phyloP scores from a whole-genome alignment of 2,797 vertebrate species.

The Prionace glauca region DNA sequence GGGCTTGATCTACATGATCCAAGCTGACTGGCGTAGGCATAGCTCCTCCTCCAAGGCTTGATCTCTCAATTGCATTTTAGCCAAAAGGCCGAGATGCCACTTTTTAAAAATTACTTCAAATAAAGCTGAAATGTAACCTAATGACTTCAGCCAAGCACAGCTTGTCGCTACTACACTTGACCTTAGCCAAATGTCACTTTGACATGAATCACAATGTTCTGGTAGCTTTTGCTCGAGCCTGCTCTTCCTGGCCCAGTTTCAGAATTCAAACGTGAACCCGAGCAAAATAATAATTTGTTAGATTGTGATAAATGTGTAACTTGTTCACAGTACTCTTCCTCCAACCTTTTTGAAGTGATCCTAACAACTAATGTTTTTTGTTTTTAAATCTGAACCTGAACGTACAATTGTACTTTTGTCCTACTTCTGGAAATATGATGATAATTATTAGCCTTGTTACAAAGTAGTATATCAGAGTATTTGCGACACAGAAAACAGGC shows the following conservation, averaged over 20 bases:
- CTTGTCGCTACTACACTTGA: no score
- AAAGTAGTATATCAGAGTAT: not conserved
- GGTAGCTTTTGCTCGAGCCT: not conserved
- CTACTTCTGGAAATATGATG: not conserved
- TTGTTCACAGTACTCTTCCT: not conserved
- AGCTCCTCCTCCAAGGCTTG: no score
- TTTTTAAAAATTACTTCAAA: no score
- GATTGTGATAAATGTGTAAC: not conserved
- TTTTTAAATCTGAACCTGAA: not conserved
- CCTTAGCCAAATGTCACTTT: not conserved
- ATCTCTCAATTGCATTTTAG: no score
- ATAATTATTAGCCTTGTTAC: not conserved
- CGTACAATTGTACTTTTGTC: not conserved
- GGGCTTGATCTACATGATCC: no score
- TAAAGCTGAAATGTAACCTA: no score
- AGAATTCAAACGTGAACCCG: not conserved
- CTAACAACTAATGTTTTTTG: not conserved
- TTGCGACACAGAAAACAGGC: not conserved
- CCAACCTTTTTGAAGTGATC: not conserved
- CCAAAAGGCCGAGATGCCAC: no score
- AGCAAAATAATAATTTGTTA: not conserved
- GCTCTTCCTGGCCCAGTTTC: not conserved
- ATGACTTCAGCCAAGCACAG: no score
- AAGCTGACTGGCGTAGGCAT: no score
- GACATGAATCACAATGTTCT: not conserved